Conservation (phyloP, 92 coral and sea anemone species). For the Pocillopora meandrina region DNA sequence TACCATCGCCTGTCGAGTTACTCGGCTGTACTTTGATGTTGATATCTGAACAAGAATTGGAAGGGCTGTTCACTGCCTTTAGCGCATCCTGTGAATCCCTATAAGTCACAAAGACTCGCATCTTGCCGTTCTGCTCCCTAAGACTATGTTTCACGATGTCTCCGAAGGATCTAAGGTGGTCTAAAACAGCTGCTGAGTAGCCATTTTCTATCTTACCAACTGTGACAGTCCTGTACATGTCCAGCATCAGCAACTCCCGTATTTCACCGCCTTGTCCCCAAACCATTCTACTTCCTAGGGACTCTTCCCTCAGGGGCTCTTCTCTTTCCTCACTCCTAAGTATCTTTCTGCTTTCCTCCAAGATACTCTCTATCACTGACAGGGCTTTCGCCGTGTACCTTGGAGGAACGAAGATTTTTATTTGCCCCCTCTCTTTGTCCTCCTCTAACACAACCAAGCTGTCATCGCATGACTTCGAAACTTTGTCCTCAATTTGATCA, state of each 20-base stretch:
- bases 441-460: conserved; percentile 57
- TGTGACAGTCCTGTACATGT: conserved; percentile 76
- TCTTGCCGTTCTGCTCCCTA: background rate
- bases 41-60: background rate
- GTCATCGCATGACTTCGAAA: conserved; percentile 49
- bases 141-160: conserved; percentile 27
- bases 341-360: conserved; percentile 55
- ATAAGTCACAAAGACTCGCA: conserved; percentile 45
- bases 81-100: conserved; percentile 25
- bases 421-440: conserved; percentile 37
- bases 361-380: conserved; percentile 23
- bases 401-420: conserved; percentile 52
- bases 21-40: conserved; percentile 23
- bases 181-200: conserved; percentile 25
- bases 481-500: conserved; percentile 37
- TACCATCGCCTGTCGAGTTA: background rate
- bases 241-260: conserved; percentile 67
- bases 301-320: conserved; percentile 27
- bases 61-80: conserved; percentile 3
- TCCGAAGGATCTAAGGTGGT: conserved; percentile 37
- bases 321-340: conserved; percentile 56
- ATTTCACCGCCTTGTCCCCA: conserved; percentile 64
- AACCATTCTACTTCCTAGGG: conserved; percentile 53
- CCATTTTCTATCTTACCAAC: conserved; percentile 18
- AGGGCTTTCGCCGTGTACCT: conserved; percentile 40